Conservation (phyloP, 2,113 vertebrate genomes). For the Puffinus mauretanicus region DNA sequence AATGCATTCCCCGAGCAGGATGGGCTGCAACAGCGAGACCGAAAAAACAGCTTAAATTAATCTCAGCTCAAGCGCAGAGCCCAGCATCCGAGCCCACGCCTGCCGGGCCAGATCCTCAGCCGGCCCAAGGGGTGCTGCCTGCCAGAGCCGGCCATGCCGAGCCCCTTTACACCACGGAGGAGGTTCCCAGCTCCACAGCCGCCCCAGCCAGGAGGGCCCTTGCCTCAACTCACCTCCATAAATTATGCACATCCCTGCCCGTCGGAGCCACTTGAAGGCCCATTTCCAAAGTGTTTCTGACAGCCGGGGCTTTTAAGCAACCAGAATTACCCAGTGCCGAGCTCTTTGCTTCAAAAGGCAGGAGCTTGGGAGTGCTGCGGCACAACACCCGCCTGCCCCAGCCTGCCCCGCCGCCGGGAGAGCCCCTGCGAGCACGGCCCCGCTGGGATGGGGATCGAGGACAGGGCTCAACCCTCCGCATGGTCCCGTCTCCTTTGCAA, state of each 20-base stretch:
- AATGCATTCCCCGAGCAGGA: constrained; percentile 43
- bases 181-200: neutral
- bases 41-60: neutral
- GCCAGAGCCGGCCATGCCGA: fast-evolving
- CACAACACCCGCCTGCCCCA: neutral
- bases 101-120: neutral
- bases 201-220: neutral
- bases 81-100: neutral
- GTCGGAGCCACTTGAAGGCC: constrained; percentile 39
- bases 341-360: neutral
- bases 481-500: neutral
- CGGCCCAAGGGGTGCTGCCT: neutral
- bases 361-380: neutral
- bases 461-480: neutral
- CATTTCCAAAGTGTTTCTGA: constrained; percentile 64
- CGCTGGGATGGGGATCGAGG: fast-evolving
- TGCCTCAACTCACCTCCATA: constrained; percentile 44
- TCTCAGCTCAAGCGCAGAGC: neutral
- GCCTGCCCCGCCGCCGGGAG: neutral
- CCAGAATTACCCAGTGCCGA: constrained; percentile 24
- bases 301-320: constrained; percentile 66
- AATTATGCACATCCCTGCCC: constrained; percentile 54
- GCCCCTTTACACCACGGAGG: neutral
- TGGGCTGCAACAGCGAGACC: neutral
- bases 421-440: fast-evolving